Evolutionary conservation across 2,113 vertebrate genomes (phyloP).

Genomic region (Galbula dea): DNA sequence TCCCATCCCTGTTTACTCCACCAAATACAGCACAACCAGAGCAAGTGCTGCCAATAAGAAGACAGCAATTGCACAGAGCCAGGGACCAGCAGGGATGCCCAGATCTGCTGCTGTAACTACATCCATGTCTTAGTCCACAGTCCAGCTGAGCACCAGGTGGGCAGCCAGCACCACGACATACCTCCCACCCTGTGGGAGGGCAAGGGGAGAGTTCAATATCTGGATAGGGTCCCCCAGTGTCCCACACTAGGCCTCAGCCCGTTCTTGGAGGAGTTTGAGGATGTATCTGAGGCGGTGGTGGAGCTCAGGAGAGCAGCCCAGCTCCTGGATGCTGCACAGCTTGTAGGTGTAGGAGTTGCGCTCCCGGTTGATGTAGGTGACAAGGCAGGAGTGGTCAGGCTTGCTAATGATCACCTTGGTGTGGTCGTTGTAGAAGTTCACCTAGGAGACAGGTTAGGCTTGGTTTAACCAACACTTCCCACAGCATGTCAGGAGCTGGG

Average conservation of each 20-base stretch:
- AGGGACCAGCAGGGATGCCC: not conserved
- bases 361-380: slow-evolving; percentile 93
- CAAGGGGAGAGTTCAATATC: not conserved
- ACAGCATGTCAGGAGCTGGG: not conserved
- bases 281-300: slow-evolving; percentile 85
- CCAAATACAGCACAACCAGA: not conserved
- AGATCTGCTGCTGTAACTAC: not conserved
- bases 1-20: not conserved
- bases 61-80: not conserved
- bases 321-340: slow-evolving; percentile 83
- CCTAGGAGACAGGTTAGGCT: slow-evolving; percentile 71
- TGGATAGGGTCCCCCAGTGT: not conserved
- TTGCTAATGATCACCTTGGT: slow-evolving; percentile 96
- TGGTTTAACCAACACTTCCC: not conserved
- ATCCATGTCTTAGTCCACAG: slow-evolving; percentile 16
- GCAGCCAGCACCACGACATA: slow-evolving; percentile 42
- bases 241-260: slow-evolving; percentile 72
- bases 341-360: slow-evolving; percentile 89
- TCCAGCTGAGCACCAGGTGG: slow-evolving; percentile 7
- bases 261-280: slow-evolving; percentile 88
- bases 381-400: slow-evolving; percentile 84
- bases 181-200: slow-evolving; percentile 22
- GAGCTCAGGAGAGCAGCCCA: slow-evolving; percentile 89
- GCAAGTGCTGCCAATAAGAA: not conserved
- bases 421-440: slow-evolving; percentile 97